Conservation (phyloP, 2,797 vertebrate genomes). For the Syngnathus rostellatus region DNA sequence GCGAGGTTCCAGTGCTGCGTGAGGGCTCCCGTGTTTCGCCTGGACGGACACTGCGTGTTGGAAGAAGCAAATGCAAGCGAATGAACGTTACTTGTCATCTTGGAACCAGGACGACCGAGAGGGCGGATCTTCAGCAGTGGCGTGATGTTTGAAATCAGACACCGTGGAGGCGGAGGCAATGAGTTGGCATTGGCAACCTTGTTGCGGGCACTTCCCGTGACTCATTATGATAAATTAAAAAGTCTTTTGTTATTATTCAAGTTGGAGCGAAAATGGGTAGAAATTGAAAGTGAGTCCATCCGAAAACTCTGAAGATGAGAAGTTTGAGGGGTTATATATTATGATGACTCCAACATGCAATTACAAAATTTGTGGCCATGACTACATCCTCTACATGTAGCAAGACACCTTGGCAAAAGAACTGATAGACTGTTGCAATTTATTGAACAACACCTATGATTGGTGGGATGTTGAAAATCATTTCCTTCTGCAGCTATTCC, state of each 20-base stretch:
- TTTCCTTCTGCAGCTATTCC: neutral
- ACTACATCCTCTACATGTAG: too few relatives aligned
- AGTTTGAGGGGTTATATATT: too few relatives aligned
- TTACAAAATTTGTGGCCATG: too few relatives aligned
- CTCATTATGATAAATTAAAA: neutral
- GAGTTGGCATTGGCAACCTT: slow-evolving; percentile 1
- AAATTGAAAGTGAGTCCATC: neutral
- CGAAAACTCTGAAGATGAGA: too few relatives aligned
- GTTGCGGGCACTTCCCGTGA: slow-evolving; percentile 11
- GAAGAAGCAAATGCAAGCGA: slow-evolving; percentile 5
- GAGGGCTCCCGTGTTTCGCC: neutral
- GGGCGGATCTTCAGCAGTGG: slow-evolving; percentile 65
- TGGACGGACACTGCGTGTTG: slow-evolving; percentile 4
- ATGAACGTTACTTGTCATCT: neutral
- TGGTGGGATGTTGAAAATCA: neutral
- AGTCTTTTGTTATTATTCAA: neutral
- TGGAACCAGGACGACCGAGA: slow-evolving; percentile 32
- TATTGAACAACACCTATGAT: neutral
- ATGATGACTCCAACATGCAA: too few relatives aligned
- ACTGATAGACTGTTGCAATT: neutral
- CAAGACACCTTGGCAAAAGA: neutral
- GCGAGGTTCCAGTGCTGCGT: too few relatives aligned
- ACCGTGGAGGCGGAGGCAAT: slow-evolving; percentile 45
- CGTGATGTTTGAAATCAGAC: slow-evolving; percentile 62
- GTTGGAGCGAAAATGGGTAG: too few relatives aligned